These are phyloP conservation scores for Avahi laniger DNA, from an alignment of 2,797 vertebrate genomes.

Conservation along the genomic window DNA sequence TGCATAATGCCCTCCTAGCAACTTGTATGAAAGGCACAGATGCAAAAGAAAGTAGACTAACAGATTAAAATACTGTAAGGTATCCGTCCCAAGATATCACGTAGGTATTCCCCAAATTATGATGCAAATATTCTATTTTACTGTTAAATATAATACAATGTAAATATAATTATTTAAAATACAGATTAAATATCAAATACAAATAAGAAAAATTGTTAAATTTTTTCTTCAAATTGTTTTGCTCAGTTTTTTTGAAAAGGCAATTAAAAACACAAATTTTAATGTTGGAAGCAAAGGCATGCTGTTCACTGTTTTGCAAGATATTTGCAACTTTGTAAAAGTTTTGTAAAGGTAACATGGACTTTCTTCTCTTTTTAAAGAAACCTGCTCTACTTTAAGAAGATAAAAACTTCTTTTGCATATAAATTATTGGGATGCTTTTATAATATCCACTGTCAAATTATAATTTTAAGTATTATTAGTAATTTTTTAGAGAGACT, in stretches of 20 bases:
- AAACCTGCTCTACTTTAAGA: not conserved
- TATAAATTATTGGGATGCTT: not conserved
- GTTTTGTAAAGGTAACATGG: not conserved
- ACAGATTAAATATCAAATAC: not conserved
- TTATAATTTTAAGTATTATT: not conserved
- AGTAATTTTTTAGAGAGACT: not conserved
- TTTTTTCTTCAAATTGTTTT: not conserved
- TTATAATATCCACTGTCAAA: not conserved
- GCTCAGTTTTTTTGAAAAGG: not conserved
- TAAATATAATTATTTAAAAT: not conserved
- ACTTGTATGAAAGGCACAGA: not conserved
- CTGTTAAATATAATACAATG: not conserved
- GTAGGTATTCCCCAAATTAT: not conserved
- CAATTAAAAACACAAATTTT: not conserved
- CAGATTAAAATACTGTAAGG: not conserved
- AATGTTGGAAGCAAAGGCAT: not conserved
- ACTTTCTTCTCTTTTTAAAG: not conserved
- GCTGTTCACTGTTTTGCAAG: not conserved
- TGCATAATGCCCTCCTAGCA: not conserved
- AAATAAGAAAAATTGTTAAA: not conserved
- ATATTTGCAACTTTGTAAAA: not conserved
- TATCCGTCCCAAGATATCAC: not conserved
- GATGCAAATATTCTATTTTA: not conserved
- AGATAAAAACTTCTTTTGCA: not conserved
- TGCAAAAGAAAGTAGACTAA: not conserved